Evolutionary conservation across 2,888 invertebrate species (phyloP).

Genomic region (Acleris sparsana): DNA sequence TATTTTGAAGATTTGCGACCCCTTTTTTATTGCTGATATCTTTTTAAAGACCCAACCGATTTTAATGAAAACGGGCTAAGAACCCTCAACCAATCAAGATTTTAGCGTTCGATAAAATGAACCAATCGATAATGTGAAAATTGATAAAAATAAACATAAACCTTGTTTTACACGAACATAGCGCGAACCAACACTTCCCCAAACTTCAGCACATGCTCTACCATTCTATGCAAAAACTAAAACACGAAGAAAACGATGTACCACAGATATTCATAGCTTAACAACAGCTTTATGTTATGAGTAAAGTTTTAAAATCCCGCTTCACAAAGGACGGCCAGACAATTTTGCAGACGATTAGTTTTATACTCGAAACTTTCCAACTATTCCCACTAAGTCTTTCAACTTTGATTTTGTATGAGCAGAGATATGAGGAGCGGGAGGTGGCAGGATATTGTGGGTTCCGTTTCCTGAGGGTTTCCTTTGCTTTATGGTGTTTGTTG

Average conservation of each 20-base stretch:
- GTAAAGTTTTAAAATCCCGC: constrained; percentile 73
- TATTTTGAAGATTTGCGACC: too few relatives aligned
- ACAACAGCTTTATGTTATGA: constrained; percentile 74
- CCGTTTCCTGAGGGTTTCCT: neutral
- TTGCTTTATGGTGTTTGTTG: neutral
- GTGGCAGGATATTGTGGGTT: constrained; percentile 5
- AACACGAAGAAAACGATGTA: constrained; percentile 43
- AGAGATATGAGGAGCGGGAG: constrained; percentile 3
- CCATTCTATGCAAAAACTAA: constrained; percentile 17
- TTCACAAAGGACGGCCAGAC: constrained; percentile 53
- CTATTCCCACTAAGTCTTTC: constrained; percentile 35
- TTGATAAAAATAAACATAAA: too few relatives aligned
- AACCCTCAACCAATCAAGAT: too few relatives aligned
- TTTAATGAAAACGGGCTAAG: too few relatives aligned
- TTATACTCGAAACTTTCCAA: constrained; percentile 48
- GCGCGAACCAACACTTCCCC: neutral
- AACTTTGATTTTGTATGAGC: constrained; percentile 33
- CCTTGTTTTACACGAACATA: neutral
- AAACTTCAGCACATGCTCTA: neutral
- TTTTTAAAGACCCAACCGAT: too few relatives aligned
- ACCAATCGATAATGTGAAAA: too few relatives aligned
- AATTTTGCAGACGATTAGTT: constrained; percentile 60
- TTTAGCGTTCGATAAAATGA: too few relatives aligned
- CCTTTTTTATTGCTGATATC: too few relatives aligned
- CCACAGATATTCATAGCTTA: constrained; percentile 70